These are phyloP conservation scores for Zonotrichia leucophrys DNA, from an alignment of 2,113 vertebrate genomes.

Conservation along the genomic window DNA sequence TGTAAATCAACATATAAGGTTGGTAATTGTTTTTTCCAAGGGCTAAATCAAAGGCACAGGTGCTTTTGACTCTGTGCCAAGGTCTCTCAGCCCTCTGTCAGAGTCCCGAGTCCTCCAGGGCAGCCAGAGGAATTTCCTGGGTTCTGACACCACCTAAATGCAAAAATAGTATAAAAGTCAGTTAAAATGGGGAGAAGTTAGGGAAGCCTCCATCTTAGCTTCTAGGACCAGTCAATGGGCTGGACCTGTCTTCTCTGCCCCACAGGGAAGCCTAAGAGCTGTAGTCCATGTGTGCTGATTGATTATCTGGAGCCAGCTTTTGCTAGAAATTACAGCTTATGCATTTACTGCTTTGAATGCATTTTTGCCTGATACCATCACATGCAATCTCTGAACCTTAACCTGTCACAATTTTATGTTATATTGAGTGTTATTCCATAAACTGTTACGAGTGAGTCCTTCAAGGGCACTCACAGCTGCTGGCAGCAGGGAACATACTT, in stretches of 20 bases:
- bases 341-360: not conserved
- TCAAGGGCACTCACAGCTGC: not conserved
- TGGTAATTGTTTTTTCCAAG: too few species aligned
- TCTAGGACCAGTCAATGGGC: too few species aligned
- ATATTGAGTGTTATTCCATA: not conserved
- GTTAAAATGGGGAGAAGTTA: not conserved
- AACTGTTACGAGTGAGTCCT: not conserved
- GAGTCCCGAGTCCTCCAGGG: too few species aligned
- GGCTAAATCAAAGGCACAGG: too few species aligned
- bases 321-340: not conserved
- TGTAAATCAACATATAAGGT: too few species aligned
- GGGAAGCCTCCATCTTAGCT: not conserved
- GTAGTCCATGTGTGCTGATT: accelerated
- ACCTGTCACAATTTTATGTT: not conserved
- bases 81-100: too few species aligned
- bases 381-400: not conserved
- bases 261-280: not conserved
- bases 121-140: too few species aligned
- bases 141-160: too few species aligned
- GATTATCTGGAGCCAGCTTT: not conserved
- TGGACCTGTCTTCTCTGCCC: not conserved
- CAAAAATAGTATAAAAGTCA: not conserved
- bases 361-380: not conserved
- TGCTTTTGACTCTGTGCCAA: too few species aligned
- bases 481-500: not conserved